phyloP scores from a whole-genome alignment of 2,888 invertebrate species.

The Arge pagana region DNA sequence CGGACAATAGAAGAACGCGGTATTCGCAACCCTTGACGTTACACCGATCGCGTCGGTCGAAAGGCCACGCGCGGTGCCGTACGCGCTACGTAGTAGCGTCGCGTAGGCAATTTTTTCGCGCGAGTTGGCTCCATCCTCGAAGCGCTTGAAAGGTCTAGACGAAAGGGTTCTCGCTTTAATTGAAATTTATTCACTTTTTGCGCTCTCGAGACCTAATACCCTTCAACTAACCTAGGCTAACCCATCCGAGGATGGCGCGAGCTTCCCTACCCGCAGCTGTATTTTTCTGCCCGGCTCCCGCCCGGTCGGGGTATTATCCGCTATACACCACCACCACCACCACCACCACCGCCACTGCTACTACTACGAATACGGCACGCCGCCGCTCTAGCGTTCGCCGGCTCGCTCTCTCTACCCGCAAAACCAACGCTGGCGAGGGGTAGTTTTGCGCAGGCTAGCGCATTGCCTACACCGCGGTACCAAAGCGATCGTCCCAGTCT shows the following conservation, averaged over 20 bases:
- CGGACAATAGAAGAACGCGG: too few relatives aligned
- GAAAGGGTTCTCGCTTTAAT: conserved; percentile 7
- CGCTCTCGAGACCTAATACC: conserved; percentile 7
- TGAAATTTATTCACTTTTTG: conserved; percentile 14
- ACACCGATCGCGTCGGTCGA: too few relatives aligned
- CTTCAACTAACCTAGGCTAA: conserved; percentile 24
- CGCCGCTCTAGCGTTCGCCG: conserved; percentile 2
- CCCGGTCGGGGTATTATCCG: conserved; percentile 7
- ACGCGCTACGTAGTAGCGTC: too few relatives aligned
- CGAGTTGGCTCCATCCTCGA: too few relatives aligned
- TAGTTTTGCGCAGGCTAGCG: conserved; percentile 53
- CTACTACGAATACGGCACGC: conserved; percentile 2
- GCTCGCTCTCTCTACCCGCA: conserved; percentile 12
- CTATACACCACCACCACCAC: not conserved
- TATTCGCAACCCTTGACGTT: too few relatives aligned
- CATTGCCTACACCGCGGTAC: conserved; percentile 36
- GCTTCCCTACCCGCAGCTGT: conserved; percentile 3
- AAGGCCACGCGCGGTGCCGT: too few relatives aligned
- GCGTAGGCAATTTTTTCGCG: too few relatives aligned
- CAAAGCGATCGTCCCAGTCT: conserved; percentile 29
- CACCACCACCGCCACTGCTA: conserved; percentile 2
- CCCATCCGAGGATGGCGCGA: conserved; percentile 4
- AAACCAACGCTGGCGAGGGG: conserved; percentile 29
- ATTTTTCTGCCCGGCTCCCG: conserved; percentile 13
- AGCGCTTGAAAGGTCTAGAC: too few relatives aligned